A percentile compares a stretch with the other conserved stretches of the same genome.
Conservation (phyloP, 2,797 vertebrate species). For the Tauraco hartlaubi region DNA sequence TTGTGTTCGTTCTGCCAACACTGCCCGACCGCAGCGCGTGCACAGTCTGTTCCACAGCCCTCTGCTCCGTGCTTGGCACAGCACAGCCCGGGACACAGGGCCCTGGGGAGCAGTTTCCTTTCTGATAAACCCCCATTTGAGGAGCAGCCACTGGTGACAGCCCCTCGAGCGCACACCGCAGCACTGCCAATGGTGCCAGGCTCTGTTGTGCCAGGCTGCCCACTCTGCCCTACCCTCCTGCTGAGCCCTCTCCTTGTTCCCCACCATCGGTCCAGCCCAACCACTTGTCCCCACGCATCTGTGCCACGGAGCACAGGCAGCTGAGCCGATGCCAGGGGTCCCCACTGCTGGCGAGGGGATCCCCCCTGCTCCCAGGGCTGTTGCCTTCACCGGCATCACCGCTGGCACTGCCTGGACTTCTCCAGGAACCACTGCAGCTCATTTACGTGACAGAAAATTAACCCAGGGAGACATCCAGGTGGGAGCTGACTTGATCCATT, state of each 20-base stretch:
- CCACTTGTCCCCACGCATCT: accelerated
- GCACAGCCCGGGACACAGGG: not conserved
- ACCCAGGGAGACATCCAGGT: not conserved
- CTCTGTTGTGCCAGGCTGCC: accelerated
- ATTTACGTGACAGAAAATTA: not conserved
- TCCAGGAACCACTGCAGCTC: not conserved
- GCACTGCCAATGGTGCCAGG: not conserved
- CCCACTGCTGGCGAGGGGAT: not conserved
- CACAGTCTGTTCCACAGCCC: not conserved
- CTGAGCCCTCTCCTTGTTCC: not conserved
- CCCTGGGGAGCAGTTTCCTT: not conserved
- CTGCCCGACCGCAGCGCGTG: accelerated
- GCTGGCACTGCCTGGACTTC: not conserved
- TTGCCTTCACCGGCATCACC: accelerated
- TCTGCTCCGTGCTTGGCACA: not conserved
- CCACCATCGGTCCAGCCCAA: not conserved
- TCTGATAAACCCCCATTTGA: accelerated
- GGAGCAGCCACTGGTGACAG: not conserved
- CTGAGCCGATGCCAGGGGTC: not conserved
- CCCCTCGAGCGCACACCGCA: accelerated
- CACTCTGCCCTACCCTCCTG: not conserved
- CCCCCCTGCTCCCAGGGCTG: not conserved
- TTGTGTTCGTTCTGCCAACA: not conserved
- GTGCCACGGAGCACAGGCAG: accelerated
- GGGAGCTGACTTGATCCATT: not conserved